These are phyloP conservation scores for Hydrozoanthus tunicans DNA, from an alignment of 64 coral and sea anemone genomes.

Conservation along the genomic window DNA sequence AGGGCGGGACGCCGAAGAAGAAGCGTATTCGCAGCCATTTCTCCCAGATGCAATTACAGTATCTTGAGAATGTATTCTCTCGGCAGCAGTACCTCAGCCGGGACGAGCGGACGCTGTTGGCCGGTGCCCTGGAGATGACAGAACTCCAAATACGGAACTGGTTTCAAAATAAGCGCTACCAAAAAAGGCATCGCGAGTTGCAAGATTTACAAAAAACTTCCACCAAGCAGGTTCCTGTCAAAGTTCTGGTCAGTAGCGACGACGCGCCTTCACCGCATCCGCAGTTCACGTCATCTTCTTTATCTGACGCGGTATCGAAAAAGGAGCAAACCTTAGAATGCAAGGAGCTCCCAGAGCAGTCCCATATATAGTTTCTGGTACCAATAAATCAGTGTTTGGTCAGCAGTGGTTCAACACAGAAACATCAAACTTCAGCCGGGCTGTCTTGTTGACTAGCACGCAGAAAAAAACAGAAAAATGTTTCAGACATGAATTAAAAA, in stretches of 20 bases:
- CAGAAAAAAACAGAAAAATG: neutral
- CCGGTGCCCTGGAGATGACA: conserved; percentile 82
- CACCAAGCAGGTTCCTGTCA: conserved; percentile 79
- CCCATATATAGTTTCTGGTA: neutral
- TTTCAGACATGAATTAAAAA: too few species aligned
- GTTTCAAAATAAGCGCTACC: conserved; percentile 96
- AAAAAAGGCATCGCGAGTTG: conserved; percentile 83
- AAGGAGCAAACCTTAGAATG: neutral
- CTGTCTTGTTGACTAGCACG: neutral
- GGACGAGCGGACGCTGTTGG: conserved; percentile 84
- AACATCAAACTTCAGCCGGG: neutral
- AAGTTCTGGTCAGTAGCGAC: conserved; percentile 64
- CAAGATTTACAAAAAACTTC: conserved; percentile 49
- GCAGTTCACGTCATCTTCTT: neutral
- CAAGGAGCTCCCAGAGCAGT: conserved; percentile 1
- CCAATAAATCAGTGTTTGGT: neutral
- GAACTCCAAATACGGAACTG: conserved; percentile 95
- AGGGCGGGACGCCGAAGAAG: conserved; percentile 58
- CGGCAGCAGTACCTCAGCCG: conserved; percentile 92
- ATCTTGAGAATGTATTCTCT: conserved; percentile 81
- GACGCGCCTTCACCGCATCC: neutral
- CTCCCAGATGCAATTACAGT: conserved; percentile 84
- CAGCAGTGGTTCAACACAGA: neutral
- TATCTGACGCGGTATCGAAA: neutral
- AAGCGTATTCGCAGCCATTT: conserved; percentile 92